Base-by-base conservation (phyloP, 2,797 vertebrate species). In the Cynodonichthys magdalenae region DNA sequence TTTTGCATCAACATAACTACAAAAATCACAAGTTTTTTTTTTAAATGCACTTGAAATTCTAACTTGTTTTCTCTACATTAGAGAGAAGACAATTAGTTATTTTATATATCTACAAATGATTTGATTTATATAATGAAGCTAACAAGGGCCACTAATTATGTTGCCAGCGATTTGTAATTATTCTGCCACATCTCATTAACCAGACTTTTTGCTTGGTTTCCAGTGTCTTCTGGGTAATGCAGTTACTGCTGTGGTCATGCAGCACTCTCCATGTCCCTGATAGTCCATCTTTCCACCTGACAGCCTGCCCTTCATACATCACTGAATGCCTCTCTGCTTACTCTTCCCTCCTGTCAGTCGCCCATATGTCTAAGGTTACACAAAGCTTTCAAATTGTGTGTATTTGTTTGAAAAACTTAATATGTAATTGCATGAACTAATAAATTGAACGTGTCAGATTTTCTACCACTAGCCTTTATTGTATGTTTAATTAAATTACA, bases 271-370 rank as follows among this genome's bases (percentile, higher is more conserved):
- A 44, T 57, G 54, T 71, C 27, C 14, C 44, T 52, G 55, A 69
- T 67, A 46, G 53, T 54, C 41, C 66, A 71, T 58, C 18, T 76
- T 77, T 84, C 59, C 69, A 84, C 69, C 75, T 71, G 78, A 84
- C 64, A 62, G 64, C 6, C 55, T 87, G 70, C 55, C 69, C 59
- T 80, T 83, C 63, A 75, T 74, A 59, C 62, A 73, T 74, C 74
- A 70, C 31, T 77, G 72, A 74, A 29, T 46, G 19, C 55, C 66
- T 47, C 56, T 63, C 63, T 73, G 54, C 47, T 74, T 71, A 50
- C 52, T 48, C 60, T 52, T 75, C 69, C 63, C 71, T 67, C 63
- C 76, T 29, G 41, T 77, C 64, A 64, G 15, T 53, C 68, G 45
- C 59, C 73, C 76, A 79, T 79, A 80, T 83, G 80, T 73, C 59